Conservation (phyloP, 2,888 invertebrate genomes). For the Ryuthela nishihirai region DNA sequence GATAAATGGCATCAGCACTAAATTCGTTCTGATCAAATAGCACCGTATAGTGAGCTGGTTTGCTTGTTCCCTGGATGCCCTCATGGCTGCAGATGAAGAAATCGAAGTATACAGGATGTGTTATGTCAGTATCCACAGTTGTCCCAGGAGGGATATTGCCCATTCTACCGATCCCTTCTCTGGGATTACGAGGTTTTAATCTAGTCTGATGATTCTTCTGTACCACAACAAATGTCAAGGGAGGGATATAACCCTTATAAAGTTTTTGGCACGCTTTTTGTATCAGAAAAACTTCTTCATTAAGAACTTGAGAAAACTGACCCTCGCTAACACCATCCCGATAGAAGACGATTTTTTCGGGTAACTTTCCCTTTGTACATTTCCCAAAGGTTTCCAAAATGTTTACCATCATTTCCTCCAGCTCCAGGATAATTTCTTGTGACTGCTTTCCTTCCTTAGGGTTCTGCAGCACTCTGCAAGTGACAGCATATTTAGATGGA, state of each 20-base stretch:
- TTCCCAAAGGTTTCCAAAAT: slow-evolving; percentile 46
- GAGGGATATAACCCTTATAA: slow-evolving; percentile 61
- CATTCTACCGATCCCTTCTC: slow-evolving; percentile 46
- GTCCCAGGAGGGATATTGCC: slow-evolving; percentile 80
- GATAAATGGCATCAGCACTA: slow-evolving; percentile 40
- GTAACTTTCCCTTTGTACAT: slow-evolving; percentile 52
- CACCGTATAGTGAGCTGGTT: slow-evolving; percentile 42
- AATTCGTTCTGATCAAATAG: slow-evolving; percentile 42
- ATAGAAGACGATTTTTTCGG: slow-evolving; percentile 62
- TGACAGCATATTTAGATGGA: slow-evolving; percentile 54
- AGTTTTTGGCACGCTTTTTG: slow-evolving; percentile 63
- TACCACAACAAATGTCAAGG: slow-evolving; percentile 85
- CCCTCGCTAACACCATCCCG: slow-evolving; percentile 87
- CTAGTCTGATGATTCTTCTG: slow-evolving; percentile 96
- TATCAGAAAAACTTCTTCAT: slow-evolving; percentile 55
- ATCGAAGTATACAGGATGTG: slow-evolving; percentile 79
- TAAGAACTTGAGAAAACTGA: slow-evolving; percentile 63
- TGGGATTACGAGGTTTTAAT: slow-evolving; percentile 39
- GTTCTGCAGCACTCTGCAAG: slow-evolving; percentile 70
- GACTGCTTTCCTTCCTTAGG: slow-evolving; percentile 45
- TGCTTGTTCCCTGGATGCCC: slow-evolving; percentile 53
- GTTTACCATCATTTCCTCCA: slow-evolving; percentile 59
- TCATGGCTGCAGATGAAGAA: slow-evolving; percentile 75
- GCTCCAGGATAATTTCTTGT: slow-evolving; percentile 69
- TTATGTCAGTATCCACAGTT: slow-evolving; percentile 77